These are phyloP conservation scores for Actinemys pallida DNA, from an alignment of 2,113 vertebrate species.

Conservation along the genomic window DNA sequence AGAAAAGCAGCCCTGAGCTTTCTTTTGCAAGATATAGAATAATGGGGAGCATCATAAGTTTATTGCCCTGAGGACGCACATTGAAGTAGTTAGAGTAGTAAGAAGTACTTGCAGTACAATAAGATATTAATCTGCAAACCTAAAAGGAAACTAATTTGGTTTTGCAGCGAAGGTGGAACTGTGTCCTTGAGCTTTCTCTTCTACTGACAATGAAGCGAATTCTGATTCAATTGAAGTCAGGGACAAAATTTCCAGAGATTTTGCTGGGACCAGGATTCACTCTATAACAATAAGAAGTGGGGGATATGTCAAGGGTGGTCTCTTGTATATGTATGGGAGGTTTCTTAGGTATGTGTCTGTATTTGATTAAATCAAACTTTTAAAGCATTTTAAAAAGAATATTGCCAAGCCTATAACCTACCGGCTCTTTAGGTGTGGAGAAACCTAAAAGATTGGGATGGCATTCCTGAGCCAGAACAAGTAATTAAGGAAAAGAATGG, in stretches of 20 bases:
- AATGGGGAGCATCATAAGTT: constrained; percentile 63
- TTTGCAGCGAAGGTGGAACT: neutral
- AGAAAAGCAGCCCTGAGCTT: constrained; percentile 71
- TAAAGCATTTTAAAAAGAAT: too few species aligned
- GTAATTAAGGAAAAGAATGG: neutral
- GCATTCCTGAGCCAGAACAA: neutral
- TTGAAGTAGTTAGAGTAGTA: constrained; percentile 61
- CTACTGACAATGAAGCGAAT: constrained; percentile 46
- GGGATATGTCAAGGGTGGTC: neutral
- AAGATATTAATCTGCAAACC: constrained; percentile 60
- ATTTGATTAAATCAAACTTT: too few species aligned
- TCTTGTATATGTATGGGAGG: neutral
- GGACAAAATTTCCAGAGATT: constrained; percentile 54
- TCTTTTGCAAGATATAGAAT: constrained; percentile 61
- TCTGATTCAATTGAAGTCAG: constrained; percentile 18
- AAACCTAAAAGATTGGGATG: neutral
- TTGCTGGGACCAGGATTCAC: neutral
- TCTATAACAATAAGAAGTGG: neutral
- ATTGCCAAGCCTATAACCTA: neutral
- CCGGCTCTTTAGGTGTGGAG: neutral
- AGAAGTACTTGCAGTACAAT: constrained; percentile 52
- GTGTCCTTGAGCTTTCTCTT: constrained; percentile 4
- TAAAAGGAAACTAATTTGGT: neutral
- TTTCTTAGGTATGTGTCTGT: too few species aligned
- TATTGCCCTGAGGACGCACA: constrained; percentile 62